Evolutionary conservation across 2,888 invertebrate genomes (phyloP), one percentile per base, ranked within the genome.

Genomic region (Bombyx huttoni): DNA sequence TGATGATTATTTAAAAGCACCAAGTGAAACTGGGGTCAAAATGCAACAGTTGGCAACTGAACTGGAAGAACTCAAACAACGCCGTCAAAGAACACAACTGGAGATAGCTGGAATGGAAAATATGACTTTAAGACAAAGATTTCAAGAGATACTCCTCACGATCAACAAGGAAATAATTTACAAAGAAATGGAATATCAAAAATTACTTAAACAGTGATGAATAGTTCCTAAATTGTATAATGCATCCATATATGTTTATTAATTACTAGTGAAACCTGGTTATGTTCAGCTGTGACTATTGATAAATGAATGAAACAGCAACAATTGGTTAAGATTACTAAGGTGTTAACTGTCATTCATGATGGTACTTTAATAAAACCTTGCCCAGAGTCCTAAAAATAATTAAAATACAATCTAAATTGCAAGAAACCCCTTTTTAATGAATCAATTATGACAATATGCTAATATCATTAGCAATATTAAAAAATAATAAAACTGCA

Each of bases 91-190:
- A 63, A 96, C 96, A 58, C 96, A 96, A 67, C 90, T 92, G 59
- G 95, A 96, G 79, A 93, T 97, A 56, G 91, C 94, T 14, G 94
- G 93, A 50, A 95, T 96, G 70, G 96, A 96, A 70, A 97, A 97
- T 77, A 89, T 93, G 59, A 94, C 96, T 7, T 77, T 97, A 12
- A 88, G 94, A 48, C 95, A 96, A 75, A 89, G 97, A 50, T 94
- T 98, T 77, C 93, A 94, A 70, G 94, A 94, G 61, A 94, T 93
- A 52, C 81, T 97, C 14, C 94, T 96, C 59, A 92, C 93, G 64
- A 80, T 97, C 12, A 89, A 94, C 56, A 92, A 94, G 63, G 95
- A 96, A 70, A 94, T 96, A 62, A 89, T 93, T 59, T 94, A 93
- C 63, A 93, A 94, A 58, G 94, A 95, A 78, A 90, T 93, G 77